Conservation (phyloP, 2,113 vertebrate species). For the Ancistrus triradiatus region DNA sequence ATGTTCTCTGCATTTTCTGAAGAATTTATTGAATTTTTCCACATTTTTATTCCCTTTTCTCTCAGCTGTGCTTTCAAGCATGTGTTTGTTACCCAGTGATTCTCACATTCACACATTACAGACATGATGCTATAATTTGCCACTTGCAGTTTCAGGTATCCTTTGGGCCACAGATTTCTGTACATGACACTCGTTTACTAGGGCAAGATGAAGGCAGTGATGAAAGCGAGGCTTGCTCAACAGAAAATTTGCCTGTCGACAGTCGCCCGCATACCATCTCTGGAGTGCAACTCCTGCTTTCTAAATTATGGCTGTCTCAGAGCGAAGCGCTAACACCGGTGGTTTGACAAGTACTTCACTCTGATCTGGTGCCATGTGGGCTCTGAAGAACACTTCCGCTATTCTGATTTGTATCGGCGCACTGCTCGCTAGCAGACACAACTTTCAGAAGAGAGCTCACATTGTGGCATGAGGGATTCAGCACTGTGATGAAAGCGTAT, state of each 20-base stretch:
- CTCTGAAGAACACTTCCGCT: constrained; percentile 37
- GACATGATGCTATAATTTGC: constrained; percentile 31
- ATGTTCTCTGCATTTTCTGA: constrained; percentile 35
- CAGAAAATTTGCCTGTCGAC: constrained; percentile 72
- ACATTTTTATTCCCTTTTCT: constrained; percentile 9
- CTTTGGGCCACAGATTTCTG: constrained; percentile 35
- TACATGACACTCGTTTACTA: constrained; percentile 71
- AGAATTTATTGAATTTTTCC: constrained; percentile 54
- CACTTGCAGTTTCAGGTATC: neutral
- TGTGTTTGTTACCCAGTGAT: constrained; percentile 12
- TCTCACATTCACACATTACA: constrained; percentile 15
- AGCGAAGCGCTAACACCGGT: constrained; percentile 21
- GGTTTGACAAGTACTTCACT: constrained; percentile 56
- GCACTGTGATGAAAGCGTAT: no score
- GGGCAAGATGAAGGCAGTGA: constrained; percentile 64
- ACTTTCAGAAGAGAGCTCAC: neutral
- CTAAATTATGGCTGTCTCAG: constrained; percentile 61
- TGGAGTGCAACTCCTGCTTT: constrained; percentile 58
- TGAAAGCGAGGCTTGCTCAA: constrained; percentile 66
- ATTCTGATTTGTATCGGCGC: constrained; percentile 32
- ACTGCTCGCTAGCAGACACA: neutral
- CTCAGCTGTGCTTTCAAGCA: neutral
- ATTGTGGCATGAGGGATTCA: neutral
- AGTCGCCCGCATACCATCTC: constrained; percentile 56
- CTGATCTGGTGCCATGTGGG: constrained; percentile 50